Percentiles rank a stretch among this genome's conserved stretches.
These are phyloP conservation scores for Bothrops jararaca DNA, from an alignment of 2,113 vertebrate genomes.

Conservation along the genomic window DNA sequence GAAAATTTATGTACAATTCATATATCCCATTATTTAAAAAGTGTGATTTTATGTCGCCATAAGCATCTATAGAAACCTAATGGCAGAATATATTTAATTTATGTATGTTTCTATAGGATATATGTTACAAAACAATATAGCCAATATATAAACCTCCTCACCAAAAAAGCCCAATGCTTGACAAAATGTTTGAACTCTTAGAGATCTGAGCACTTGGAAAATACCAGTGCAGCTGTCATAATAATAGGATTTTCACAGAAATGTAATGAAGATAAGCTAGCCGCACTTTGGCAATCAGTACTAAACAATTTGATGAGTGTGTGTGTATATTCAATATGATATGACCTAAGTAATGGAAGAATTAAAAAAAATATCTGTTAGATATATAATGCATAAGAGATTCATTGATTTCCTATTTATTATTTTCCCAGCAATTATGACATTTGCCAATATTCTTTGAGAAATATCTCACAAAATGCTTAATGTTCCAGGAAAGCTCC, in stretches of 20 bases:
- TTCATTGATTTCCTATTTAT: neutral
- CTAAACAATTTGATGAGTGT: neutral
- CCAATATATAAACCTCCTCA: neutral
- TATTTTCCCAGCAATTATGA: neutral
- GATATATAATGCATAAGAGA: neutral
- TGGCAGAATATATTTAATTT: neutral
- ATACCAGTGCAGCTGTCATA: neutral
- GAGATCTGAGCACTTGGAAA: neutral
- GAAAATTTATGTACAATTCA: neutral
- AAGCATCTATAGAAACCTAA: neutral
- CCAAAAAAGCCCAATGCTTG: no score
- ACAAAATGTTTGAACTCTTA: neutral
- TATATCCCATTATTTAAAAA: neutral
- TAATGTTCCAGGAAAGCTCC: neutral
- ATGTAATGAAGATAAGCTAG: neutral
- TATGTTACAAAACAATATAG: neutral
- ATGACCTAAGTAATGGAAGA: neutral
- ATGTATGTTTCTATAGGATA: neutral
- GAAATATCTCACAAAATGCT: neutral
- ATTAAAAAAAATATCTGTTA: neutral
- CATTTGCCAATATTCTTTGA: neutral
- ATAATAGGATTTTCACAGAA: neutral
- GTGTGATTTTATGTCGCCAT: neutral
- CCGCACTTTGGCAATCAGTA: neutral
- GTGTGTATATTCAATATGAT: neutral